phyloP scores from a whole-genome alignment of 2,888 invertebrate species.

The Patella pellucida region DNA sequence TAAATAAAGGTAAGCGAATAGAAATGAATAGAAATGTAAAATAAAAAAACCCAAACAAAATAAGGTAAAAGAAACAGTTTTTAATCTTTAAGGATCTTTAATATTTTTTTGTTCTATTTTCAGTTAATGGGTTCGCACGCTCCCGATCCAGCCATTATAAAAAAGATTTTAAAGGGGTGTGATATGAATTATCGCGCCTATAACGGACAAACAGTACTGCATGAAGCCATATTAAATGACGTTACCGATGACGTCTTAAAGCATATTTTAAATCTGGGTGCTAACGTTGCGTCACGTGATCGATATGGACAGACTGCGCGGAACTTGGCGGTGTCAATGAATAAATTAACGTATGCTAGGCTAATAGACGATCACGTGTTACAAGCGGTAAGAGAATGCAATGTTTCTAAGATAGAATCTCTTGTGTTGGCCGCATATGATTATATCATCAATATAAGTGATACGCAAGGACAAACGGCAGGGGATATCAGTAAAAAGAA shows the following conservation, averaged over 20 bases:
- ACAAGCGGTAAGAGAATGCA: constrained; percentile 41
- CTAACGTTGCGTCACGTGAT: constrained; percentile 52
- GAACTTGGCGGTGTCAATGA: constrained; percentile 42
- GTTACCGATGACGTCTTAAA: constrained; percentile 46
- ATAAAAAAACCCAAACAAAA: no score
- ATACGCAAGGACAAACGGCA: constrained; percentile 32
- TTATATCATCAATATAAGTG: constrained; percentile 57
- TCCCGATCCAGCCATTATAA: constrained; percentile 48
- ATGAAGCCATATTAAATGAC: constrained; percentile 52
- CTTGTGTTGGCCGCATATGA: constrained; percentile 64
- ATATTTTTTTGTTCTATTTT: constrained; percentile 4
- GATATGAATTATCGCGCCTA: constrained; percentile 48
- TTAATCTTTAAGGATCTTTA: background rate
- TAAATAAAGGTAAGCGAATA: no score
- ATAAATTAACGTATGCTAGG: constrained; percentile 43
- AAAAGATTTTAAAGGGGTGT: constrained; percentile 46
- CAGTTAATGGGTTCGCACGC: constrained; percentile 45
- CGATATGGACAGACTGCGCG: constrained; percentile 54
- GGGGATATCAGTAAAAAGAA: constrained; percentile 45
- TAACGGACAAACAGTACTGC: constrained; percentile 57
- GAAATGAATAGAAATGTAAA: no score
- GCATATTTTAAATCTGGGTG: constrained; percentile 51
- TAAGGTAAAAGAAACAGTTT: no score
- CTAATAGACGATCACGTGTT: constrained; percentile 52
- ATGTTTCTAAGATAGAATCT: constrained; percentile 51